Evolutionary conservation across 2,797 vertebrate species (phyloP), one percentile per base, ranked within the genome.

Genomic region (Eospalax fontanierii): DNA sequence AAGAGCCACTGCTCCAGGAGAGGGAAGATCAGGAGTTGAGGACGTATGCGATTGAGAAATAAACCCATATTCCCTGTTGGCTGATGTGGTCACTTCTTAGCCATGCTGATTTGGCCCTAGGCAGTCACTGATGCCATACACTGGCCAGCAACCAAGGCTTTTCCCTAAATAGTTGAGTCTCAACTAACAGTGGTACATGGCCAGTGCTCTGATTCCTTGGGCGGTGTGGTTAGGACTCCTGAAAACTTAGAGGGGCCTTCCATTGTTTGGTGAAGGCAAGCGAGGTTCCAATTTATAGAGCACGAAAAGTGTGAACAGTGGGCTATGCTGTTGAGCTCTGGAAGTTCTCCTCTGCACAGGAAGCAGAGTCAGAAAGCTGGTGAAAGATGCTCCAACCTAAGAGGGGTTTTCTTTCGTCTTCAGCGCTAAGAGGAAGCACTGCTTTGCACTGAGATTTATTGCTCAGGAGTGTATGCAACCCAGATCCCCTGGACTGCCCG

Each of bases 171-270:
- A 24, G 14, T 6, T 22, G 33, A 70, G 35, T 21, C 11, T 54
- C 24, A 5, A 35, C 40, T 35, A 5, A 6, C 24, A 40, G 1
- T 4, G 35, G 28, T 38, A 8, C 61, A n/a, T 35, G 11, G 0
- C n/a, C 61, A 24, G 0, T 0, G 8, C 16, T 68, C 33, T 11
- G 28, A 24, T 35, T 33, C 3, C n/a, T n/a, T n/a, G n/a, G n/a
- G n/a, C n/a, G n/a, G n/a, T n/a, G 10, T 19, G 2, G 46, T 57
- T 33, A 57, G 5, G 33, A 28, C 10, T 80, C 38, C 66, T 50
- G 18, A 46, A 75, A 80, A 61, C 38, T 54, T 63, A 40, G 15
- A 6, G 6, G 12, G 14, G 38, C 43, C 66, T 21, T 61, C 54
- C 24, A 68, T 50, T 71, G 30, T 75, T 54, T 38, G 80, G 16